Conservation (phyloP, 2,113 vertebrate species). For the Cavia porcellus region DNA sequence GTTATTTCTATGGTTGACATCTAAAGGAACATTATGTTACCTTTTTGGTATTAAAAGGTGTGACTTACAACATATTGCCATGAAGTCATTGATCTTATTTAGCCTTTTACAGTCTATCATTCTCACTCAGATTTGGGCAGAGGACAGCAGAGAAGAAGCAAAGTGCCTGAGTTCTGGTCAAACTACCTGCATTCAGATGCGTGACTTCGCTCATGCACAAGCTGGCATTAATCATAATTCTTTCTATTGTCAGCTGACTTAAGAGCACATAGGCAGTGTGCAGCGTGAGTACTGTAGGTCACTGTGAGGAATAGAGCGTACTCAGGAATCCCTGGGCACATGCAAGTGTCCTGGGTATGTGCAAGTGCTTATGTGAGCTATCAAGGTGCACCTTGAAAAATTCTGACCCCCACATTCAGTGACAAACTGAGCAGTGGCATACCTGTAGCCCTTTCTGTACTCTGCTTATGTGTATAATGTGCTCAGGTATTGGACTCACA, state of each 20-base stretch:
- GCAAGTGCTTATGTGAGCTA: not conserved
- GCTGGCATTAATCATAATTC: too few species aligned
- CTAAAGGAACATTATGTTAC: not conserved
- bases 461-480: not conserved
- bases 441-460: not conserved
- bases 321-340: too few species aligned
- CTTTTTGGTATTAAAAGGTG: not conserved
- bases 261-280: accelerated
- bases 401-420: accelerated
- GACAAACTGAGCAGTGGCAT: not conserved
- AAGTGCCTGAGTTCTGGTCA: not conserved
- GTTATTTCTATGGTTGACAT: not conserved
- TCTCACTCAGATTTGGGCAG: not conserved
- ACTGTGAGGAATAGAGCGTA: too few species aligned
- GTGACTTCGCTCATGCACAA: not conserved
- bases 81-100: too few species aligned
- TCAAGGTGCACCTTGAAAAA: not conserved
- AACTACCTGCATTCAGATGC: not conserved
- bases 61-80: accelerated
- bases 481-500: not conserved
- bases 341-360: not conserved
- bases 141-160: not conserved
- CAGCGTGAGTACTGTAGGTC: accelerated
- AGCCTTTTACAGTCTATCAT: not conserved
- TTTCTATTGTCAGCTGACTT: too few species aligned